phyloP scores from a whole-genome alignment of 2,888 invertebrate species.

The Eubasilissa splendida region DNA sequence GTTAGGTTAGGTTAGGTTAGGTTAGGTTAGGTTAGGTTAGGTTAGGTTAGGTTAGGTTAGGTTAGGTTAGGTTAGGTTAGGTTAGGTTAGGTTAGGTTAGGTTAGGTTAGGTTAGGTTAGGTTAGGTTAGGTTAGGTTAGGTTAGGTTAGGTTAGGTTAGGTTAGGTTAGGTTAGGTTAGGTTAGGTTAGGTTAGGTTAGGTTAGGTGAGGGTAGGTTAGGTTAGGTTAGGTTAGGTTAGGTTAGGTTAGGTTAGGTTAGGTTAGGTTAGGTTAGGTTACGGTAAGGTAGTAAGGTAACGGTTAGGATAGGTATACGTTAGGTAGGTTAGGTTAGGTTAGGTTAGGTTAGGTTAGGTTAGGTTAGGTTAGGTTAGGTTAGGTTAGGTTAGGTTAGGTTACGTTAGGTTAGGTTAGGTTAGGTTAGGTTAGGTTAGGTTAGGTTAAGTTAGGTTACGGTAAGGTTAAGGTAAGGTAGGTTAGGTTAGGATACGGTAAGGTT shows the following conservation, averaged over 20 bases:
- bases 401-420: no score
- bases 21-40: constrained; percentile 54
- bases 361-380: no score
- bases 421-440: no score
- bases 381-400: no score
- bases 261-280: constrained; percentile 42
- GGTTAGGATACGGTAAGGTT: no score
- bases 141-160: constrained; percentile 47
- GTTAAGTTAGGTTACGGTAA: no score
- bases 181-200: constrained; percentile 45
- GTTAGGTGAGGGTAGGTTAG: constrained; percentile 46
- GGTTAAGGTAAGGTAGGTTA: no score
- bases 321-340: no score
- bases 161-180: constrained; percentile 44
- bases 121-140: constrained; percentile 44
- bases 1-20: constrained; percentile 43
- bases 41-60: constrained; percentile 54
- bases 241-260: constrained; percentile 44
- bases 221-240: constrained; percentile 46
- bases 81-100: constrained; percentile 42
- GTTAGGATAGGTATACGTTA: constrained; percentile 43
- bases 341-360: no score
- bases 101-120: constrained; percentile 44
- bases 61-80: constrained; percentile 53
- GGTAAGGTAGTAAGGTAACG: constrained; percentile 30